Conservation (phyloP, 2,113 vertebrate genomes). For the Herpetotheres cachinnans region DNA sequence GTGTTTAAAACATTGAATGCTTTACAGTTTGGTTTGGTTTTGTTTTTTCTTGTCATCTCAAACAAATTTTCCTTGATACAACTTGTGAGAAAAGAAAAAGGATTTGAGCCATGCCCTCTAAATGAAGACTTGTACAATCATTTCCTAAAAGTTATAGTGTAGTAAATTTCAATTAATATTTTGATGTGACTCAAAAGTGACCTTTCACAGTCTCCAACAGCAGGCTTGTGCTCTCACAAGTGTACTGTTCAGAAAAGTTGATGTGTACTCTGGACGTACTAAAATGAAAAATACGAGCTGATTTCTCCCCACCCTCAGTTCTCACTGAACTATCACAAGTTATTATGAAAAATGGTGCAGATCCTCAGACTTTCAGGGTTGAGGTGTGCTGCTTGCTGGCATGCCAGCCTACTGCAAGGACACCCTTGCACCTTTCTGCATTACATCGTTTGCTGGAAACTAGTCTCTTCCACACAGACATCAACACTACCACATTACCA, state of each 20-base stretch:
- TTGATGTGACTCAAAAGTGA: background rate
- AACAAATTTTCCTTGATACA: background rate
- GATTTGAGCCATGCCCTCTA: background rate
- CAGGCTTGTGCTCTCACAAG: background rate
- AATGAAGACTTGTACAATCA: background rate
- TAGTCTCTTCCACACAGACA: background rate
- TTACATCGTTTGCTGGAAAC: background rate
- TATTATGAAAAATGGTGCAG: background rate
- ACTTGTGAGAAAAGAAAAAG: background rate
- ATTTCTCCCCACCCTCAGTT: background rate
- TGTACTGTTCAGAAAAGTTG: background rate
- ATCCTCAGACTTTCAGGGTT: background rate
- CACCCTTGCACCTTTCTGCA: background rate
- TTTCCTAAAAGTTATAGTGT: background rate
- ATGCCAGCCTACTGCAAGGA: background rate
- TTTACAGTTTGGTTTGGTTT: background rate
- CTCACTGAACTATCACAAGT: background rate
- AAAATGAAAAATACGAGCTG: background rate
- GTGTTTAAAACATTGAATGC: background rate
- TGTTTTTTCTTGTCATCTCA: background rate
- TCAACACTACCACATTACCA: background rate
- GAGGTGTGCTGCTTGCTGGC: background rate
- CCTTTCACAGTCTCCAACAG: background rate
- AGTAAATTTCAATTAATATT: slow-evolving; percentile 2
- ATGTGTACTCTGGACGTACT: background rate